phyloP scores from a whole-genome alignment of 2,888 invertebrate genomes.

The Tinea semifulvella region DNA sequence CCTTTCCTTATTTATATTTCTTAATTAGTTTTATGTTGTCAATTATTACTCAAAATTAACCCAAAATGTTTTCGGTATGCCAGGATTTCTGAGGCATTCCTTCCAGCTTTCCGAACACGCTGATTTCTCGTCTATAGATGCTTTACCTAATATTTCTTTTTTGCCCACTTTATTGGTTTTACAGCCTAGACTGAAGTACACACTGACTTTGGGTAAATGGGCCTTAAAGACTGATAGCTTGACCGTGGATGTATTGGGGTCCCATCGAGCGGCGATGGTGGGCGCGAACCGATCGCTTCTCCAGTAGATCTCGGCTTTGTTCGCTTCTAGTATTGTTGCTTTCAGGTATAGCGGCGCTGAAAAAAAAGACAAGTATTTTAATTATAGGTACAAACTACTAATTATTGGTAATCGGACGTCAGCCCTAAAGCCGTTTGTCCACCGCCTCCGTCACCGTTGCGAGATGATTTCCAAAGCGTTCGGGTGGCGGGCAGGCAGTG shows the following conservation, averaged over 20 bases:
- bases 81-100: constrained; percentile 64
- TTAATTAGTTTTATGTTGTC: no score
- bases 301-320: constrained; percentile 69
- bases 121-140: constrained; percentile 70
- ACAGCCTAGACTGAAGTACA: constrained; percentile 72
- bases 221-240: constrained; percentile 70
- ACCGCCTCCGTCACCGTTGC: no score
- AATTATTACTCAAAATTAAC: constrained; percentile 67
- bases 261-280: constrained; percentile 80
- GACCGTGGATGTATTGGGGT: constrained; percentile 70
- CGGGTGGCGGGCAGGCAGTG: no score
- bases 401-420: no score
- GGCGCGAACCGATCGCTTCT: constrained; percentile 79
- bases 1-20: no score
- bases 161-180: constrained; percentile 75
- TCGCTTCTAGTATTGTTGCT: constrained; percentile 77
- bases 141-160: constrained; percentile 73
- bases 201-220: constrained; percentile 69
- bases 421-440: no score
- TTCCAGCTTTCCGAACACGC: constrained; percentile 68
- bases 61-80: constrained; percentile 67
- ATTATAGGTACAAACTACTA: constrained; percentile 4
- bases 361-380: constrained; percentile 26
- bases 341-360: constrained; percentile 78
- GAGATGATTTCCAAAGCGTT: no score